Evolutionary conservation across 2,888 invertebrate genomes (phyloP), one percentile per base, ranked within the genome.

Genomic region (Rhorus exstirpatorius): DNA sequence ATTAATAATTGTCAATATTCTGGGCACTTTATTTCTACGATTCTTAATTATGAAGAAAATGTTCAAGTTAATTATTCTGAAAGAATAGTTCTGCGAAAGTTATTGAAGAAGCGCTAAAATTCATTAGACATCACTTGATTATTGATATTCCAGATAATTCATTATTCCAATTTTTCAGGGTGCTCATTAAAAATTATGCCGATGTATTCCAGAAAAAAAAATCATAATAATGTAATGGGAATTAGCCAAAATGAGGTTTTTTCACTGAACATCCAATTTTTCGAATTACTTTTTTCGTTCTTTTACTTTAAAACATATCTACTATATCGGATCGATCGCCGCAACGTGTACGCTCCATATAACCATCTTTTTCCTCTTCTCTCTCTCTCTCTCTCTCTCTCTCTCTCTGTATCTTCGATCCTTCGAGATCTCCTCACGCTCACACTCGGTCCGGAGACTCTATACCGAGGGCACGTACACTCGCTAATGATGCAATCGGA

Each of bases 401-500:
- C n/a, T n/a, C n/a, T n/a, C n/a, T n/a, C n/a, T n/a, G n/a, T n/a
- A n/a, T n/a, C n/a, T n/a, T 80, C 24, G 12, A 24, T 53, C 24
- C 70, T 79, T 38, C 38, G 38, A 38, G 38, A 10, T 38, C 8
- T 38, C 8, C 38, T 10, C 10, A 1, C 38, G 10, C 65, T 76
- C 71, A 53, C 51, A 26, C 31, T 58, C 41, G 51, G 19, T 41
- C 14, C 41, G 44, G 19, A 46, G 31, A 38, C 44, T 70, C 65
- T 35, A 58, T 21, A 65, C 17, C 72, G 21, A 17, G 71, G 71
- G 87, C 88, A 88, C 88, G 87, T 88, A 88, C 86, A 76, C 85
- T 87, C 86, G 88, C 88, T 89, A 89, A 89, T 89, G 89, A 89
- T 89, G 89, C 89, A 89, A 89, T 89, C 89, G 89, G 85, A 86